Base-by-base conservation (phyloP, 2,888 invertebrate species). In the Aspidiotus destructor region DNA sequence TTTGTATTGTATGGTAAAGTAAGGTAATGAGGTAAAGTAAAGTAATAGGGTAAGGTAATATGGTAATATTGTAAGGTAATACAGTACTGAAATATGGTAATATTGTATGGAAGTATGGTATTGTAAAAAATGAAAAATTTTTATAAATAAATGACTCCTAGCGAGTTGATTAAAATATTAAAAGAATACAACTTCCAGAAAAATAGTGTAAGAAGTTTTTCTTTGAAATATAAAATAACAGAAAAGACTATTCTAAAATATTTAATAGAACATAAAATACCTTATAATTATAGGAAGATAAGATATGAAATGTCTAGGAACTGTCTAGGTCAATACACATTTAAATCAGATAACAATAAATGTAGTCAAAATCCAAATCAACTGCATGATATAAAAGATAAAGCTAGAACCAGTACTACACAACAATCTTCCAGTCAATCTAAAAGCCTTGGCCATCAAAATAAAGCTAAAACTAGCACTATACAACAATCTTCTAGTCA, bases 1-100 rank as follows among this genome's bases (percentile, higher is more conserved):
- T 55, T 55, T 55, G n/a, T 55, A 55, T 55, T 11, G 55, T 55
- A n/a, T 15, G 16, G 55, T 55, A 55, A 55, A n/a, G n/a, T n/a
- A n/a, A n/a, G n/a, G n/a, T n/a, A n/a, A n/a, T n/a, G n/a, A n/a
- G n/a, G n/a, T n/a, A n/a, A n/a, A n/a, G n/a, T n/a, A n/a, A n/a
- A n/a, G n/a, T n/a, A n/a, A n/a, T n/a, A n/a, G n/a, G 55, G 55
- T 55, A 55, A 55, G 55, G 55, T 55, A 55, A 55, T n/a, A 55
- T 15, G 55, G 55, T 55, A 55, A 55, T 8, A n/a, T n/a, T n/a
- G 55, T 55, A 55, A 11, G 16, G 55, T 55, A 55, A 11, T 55
- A 44, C 13, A 10, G 48, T 44, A 44, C 13, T 10, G 48, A 44
- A 44, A 44, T 44, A 44, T 10, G 48, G 48, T 44, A 44, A n/a